Conservation (phyloP, 2,113 vertebrate species). For the Hyaena hyaena region DNA sequence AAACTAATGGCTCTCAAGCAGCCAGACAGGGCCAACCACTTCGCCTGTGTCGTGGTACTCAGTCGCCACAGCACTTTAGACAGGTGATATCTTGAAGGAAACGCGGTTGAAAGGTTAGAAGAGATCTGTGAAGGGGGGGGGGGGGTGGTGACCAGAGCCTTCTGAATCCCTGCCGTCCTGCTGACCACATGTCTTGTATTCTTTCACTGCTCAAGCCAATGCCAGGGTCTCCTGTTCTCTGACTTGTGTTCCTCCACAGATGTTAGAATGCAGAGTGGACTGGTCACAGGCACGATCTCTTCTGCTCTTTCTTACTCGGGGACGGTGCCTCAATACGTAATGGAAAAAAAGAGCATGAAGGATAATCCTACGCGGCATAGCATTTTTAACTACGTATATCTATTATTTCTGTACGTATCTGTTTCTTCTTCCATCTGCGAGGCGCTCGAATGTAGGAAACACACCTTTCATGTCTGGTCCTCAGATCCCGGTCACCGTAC, state of each 20-base stretch:
- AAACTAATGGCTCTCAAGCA: accelerated
- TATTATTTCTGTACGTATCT: accelerated
- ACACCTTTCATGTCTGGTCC: neutral
- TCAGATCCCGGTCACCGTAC: neutral
- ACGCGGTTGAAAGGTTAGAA: neutral
- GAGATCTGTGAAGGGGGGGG: accelerated
- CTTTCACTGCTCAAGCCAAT: too few relatives aligned
- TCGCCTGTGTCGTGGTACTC: accelerated
- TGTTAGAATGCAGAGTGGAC: too few relatives aligned
- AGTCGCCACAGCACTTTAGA: neutral
- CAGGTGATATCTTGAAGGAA: neutral
- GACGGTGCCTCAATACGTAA: neutral
- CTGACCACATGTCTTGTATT: neutral
- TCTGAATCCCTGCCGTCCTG: accelerated
- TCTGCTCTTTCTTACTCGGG: too few relatives aligned
- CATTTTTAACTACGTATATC: neutral
- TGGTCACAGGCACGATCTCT: too few relatives aligned
- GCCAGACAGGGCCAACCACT: accelerated
- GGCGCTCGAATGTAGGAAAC: neutral
- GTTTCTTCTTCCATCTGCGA: neutral
- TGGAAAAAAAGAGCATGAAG: neutral
- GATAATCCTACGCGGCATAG: accelerated
- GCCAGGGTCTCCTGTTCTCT: neutral
- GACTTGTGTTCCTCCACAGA: too few relatives aligned
- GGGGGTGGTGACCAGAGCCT: too few relatives aligned